Evolutionary conservation across 2,797 vertebrate species (phyloP).

Genomic region (Falco novaeseelandiae): DNA sequence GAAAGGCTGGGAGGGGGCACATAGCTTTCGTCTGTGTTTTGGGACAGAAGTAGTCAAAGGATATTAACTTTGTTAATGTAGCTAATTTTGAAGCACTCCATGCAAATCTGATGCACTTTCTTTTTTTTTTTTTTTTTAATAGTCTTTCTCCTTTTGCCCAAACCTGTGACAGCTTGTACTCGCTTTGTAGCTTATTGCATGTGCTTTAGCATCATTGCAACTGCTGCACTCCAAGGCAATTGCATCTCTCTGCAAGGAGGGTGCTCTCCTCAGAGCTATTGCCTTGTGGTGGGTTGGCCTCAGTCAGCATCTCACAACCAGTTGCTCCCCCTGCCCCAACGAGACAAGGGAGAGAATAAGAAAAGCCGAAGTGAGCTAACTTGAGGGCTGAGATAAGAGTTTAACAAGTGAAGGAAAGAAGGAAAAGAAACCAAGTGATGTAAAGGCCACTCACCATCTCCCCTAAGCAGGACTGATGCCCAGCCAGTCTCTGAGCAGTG

Average conservation of each 20-base stretch:
- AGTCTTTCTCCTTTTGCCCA: not conserved
- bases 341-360: not conserved
- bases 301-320: not conserved
- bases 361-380: not conserved
- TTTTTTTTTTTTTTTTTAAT: not conserved
- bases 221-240: not conserved
- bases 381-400: not conserved
- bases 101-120: not conserved
- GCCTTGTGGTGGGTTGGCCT: not conserved
- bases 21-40: not conserved
- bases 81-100: not conserved
- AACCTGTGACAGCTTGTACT: not conserved
- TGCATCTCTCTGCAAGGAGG: not conserved
- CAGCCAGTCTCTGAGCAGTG: not conserved
- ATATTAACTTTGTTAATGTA: not conserved
- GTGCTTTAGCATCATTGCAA: not conserved
- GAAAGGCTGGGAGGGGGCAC: not conserved
- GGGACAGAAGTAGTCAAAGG: not conserved
- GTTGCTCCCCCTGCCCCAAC: rapidly evolving
- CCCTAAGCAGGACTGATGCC: not conserved
- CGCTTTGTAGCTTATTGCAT: not conserved
- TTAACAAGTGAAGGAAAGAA: not conserved
- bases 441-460: not conserved
- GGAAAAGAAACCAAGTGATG: not conserved
- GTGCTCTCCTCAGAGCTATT: not conserved